Evolutionary conservation across 2,888 invertebrate species (phyloP), one percentile per base, ranked within the genome.

Genomic region (Xanthorhoe designata): DNA sequence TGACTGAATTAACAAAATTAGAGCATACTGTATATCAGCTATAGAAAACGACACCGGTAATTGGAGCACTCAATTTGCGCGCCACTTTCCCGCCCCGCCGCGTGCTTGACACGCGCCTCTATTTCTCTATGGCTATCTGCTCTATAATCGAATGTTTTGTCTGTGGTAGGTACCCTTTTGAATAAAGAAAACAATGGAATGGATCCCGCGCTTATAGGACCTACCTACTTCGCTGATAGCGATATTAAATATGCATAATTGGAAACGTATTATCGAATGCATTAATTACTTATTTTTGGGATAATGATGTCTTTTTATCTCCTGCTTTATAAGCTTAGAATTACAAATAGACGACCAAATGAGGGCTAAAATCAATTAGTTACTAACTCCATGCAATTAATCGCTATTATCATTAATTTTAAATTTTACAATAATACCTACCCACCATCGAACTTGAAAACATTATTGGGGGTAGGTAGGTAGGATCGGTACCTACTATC

Each of bases 31-130:
- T 85, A 80, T n/a, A 35, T 17, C 49, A 52, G 54, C 60, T 64
- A 76, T 77, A 79, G 76, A 86, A 90, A 80, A 76, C 84, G 87
- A 91, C 82, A 86, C 88, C 78, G 63, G 92, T 92, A 92, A 93
- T 92, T 90, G 91, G 92, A 93, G 91, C 91, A 89, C 91, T 93
- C 91, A 92, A 92, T 93, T 93, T 90, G 90, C 86, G 84, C 86
- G 87, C 86, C 88, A 86, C 83, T 86, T 89, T 78, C 78, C 82
- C 83, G 85, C 75, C n/a, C n/a, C 81, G 72, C 63, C 82, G 82
- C 83, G 86, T 82, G 85, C 74, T 77, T 69, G 64, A 66, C 85
- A 78, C 81, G 78, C 80, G 82, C 72, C 81, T 70, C 82, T 82
- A 79, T 86, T 88, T 90, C 89, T 91, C 88, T 87, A 83, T 84